Evolutionary conservation across 2,797 vertebrate genomes (phyloP).

Genomic region (Sebastes kiyomatsui): DNA sequence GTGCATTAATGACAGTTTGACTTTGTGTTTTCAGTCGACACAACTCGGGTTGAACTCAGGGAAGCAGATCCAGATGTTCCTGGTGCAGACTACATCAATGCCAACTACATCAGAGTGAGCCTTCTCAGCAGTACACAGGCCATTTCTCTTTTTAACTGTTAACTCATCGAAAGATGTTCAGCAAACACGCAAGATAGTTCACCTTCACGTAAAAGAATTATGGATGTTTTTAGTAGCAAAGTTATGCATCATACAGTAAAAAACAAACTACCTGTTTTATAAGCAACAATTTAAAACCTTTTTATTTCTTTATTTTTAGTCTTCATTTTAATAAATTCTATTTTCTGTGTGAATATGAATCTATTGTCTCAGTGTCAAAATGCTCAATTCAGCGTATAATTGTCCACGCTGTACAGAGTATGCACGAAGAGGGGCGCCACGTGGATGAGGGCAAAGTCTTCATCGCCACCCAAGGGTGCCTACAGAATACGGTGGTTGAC

Average conservation of each 20-base stretch:
- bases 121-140: background rate
- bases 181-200: background rate
- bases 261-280: background rate
- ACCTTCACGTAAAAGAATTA: background rate
- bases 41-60: conserved; percentile 84
- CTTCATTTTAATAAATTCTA: background rate
- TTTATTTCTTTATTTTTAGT: background rate
- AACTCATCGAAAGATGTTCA: background rate
- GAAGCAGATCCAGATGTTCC: conserved; percentile 80
- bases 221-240: background rate
- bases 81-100: conserved; percentile 91
- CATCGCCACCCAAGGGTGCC: conserved; percentile 90
- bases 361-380: background rate
- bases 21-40: conserved; percentile 82
- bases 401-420: conserved; percentile 71
- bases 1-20: background rate
- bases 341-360: background rate
- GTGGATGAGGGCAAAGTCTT: conserved; percentile 86
- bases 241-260: background rate
- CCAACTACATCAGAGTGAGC: conserved; percentile 90
- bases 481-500: conserved; percentile 87
- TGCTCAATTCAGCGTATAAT: background rate
- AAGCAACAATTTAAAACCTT: background rate
- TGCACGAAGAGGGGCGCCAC: conserved; percentile 84
- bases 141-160: background rate